A percentile compares a stretch with the other conserved stretches of the same genome.
Evolutionary conservation across 2,113 vertebrate species (phyloP).

Genomic region (Oreochromis niloticus): DNA sequence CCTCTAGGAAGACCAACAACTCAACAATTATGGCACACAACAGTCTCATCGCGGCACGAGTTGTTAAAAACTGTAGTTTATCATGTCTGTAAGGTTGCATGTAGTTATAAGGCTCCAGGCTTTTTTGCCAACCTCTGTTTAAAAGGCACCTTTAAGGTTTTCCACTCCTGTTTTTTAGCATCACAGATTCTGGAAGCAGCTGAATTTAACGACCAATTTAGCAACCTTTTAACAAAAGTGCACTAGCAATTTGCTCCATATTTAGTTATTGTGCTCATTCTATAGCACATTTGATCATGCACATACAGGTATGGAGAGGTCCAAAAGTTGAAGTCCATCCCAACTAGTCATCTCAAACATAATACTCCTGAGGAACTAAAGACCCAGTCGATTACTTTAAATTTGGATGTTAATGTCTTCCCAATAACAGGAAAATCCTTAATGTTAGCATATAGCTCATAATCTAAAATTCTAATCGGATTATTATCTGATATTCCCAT

Average conservation of each 20-base stretch:
- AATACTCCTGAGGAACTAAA: background rate
- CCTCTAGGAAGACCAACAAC: background rate
- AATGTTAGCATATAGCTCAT: background rate
- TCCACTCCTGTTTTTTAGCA: background rate
- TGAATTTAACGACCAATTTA: background rate
- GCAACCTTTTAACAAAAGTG: background rate
- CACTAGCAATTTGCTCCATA: background rate
- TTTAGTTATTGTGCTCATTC: background rate
- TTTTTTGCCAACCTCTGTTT: accelerated
- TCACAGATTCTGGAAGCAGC: background rate
- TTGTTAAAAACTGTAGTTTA: background rate
- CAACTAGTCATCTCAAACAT: background rate
- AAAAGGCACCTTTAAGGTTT: background rate
- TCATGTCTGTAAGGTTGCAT: background rate
- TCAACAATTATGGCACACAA: background rate
- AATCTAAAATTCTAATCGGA: background rate
- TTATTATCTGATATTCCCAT: background rate
- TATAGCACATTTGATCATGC: background rate
- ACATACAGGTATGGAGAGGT: background rate
- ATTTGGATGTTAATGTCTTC: background rate
- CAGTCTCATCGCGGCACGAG: accelerated
- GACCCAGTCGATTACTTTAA: background rate
- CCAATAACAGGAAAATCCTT: background rate
- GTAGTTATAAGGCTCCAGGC: background rate
- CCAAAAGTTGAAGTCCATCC: background rate